Percentiles rank a stretch among this genome's conserved stretches.
Conservation (phyloP, 2,113 vertebrate species). For the Gallinago paraguaiae region DNA sequence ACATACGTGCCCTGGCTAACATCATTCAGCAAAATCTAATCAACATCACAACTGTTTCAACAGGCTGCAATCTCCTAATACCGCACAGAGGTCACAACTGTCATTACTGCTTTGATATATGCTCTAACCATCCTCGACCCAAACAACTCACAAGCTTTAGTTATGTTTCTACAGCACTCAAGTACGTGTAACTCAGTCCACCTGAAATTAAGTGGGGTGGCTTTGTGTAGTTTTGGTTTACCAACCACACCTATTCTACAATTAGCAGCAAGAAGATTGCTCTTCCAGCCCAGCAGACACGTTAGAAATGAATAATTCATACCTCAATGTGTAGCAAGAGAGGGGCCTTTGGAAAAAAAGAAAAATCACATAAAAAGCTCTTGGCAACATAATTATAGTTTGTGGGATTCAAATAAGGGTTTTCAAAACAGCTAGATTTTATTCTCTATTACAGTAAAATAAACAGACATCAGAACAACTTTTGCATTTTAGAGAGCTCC, state of each 20-base stretch:
- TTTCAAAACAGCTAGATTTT: slow-evolving; percentile 59
- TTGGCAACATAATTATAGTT: slow-evolving; percentile 53
- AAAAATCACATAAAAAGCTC: slow-evolving; percentile 65
- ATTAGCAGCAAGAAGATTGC: slow-evolving; percentile 51
- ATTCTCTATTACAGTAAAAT: slow-evolving; percentile 42
- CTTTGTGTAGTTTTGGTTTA: slow-evolving; percentile 19
- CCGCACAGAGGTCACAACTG: not conserved
- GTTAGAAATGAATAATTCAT: slow-evolving; percentile 66
- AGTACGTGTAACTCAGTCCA: not conserved
- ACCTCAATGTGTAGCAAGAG: slow-evolving; percentile 61
- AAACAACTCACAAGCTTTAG: slow-evolving; percentile 18
- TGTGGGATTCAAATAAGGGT: slow-evolving; percentile 46
- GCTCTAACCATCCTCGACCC: slow-evolving; percentile 10
- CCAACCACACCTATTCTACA: slow-evolving; percentile 41
- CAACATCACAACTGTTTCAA: not conserved
- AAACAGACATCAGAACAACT: slow-evolving; percentile 51
- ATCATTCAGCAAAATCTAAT: not conserved
- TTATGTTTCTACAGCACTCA: slow-evolving; percentile 16
- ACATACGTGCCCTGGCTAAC: not conserved
- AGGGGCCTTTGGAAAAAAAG: slow-evolving; percentile 64
- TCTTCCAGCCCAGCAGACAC: slow-evolving; percentile 58
- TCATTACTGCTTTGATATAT: not conserved
- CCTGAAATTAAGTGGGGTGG: not conserved
- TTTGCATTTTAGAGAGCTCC: slow-evolving; percentile 23
- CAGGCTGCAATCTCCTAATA: slow-evolving; percentile 1